Evolutionary conservation across 2,797 vertebrate genomes (phyloP).

Genomic region (Malacoraja senta): DNA sequence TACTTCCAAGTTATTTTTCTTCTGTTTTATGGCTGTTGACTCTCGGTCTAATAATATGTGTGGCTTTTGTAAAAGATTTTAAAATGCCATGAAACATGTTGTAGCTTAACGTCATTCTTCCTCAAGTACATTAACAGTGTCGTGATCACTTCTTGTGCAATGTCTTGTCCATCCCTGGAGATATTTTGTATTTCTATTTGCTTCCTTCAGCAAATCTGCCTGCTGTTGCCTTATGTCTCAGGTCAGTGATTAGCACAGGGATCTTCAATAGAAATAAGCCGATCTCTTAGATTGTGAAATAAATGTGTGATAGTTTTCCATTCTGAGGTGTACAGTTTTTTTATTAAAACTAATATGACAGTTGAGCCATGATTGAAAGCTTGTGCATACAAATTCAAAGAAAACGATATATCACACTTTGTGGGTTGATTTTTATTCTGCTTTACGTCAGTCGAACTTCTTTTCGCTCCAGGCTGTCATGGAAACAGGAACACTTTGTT

Average conservation of each 20-base stretch:
- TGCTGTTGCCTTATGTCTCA: neutral
- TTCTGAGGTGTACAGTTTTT: neutral
- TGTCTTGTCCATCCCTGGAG: neutral
- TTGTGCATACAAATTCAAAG: neutral
- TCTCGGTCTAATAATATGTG: neutral
- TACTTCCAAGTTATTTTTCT: neutral
- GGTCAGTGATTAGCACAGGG: no score
- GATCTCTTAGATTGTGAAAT: neutral
- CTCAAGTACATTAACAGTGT: neutral
- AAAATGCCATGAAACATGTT: neutral
- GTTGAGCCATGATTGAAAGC: neutral
- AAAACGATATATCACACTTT: neutral
- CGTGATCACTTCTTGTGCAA: neutral
- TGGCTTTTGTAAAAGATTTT: neutral
- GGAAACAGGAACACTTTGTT: neutral
- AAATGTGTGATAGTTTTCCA: neutral
- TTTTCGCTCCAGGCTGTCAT: constrained; percentile 28
- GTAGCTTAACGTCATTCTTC: neutral
- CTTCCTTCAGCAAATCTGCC: neutral
- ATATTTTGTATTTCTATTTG: neutral
- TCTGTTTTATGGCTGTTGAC: neutral
- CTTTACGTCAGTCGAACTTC: neutral
- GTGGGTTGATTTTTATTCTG: neutral
- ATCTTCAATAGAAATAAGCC: neutral
- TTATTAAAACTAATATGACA: no score